These are phyloP conservation scores for Strigamia transsilvanica DNA, from an alignment of 2,888 invertebrate genomes.

Conservation along the genomic window DNA sequence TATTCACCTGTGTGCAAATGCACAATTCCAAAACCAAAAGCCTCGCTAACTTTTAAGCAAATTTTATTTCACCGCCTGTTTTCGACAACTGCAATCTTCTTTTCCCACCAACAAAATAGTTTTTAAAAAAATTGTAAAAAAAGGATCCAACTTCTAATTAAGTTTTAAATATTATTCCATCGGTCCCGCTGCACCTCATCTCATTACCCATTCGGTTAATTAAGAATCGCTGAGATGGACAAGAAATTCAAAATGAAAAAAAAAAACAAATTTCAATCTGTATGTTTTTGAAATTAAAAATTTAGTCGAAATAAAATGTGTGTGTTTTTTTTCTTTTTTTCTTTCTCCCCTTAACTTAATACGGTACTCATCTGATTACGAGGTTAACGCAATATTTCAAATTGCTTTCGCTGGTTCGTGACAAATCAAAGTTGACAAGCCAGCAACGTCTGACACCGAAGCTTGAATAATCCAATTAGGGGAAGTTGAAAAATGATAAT, in stretches of 20 bases:
- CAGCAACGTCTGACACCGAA: conserved; percentile 27
- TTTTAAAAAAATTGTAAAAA: neutral
- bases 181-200: conserved; percentile 45
- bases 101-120: neutral
- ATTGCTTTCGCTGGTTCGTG: conserved; percentile 33
- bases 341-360: neutral
- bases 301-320: neutral
- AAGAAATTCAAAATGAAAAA: conserved; percentile 13
- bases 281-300: neutral
- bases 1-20: conserved; percentile 19
- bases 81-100: neutral
- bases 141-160: conserved; percentile 28
- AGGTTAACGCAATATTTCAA: neutral
- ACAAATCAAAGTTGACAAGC: conserved; percentile 47
- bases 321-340: neutral
- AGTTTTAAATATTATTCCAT: conserved; percentile 48
- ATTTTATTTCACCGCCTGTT: neutral
- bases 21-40: neutral
- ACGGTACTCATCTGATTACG: conserved; percentile 1
- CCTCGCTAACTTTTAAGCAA: neutral
- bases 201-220: conserved; percentile 41
- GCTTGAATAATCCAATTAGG: conserved; percentile 31
- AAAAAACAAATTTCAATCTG: neutral
- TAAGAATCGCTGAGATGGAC: conserved; percentile 44
- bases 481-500: conserved; percentile 34